Base-by-base conservation (phyloP, 1,140 invertebrate genomes). In the Gryllus bimaculatus region DNA sequence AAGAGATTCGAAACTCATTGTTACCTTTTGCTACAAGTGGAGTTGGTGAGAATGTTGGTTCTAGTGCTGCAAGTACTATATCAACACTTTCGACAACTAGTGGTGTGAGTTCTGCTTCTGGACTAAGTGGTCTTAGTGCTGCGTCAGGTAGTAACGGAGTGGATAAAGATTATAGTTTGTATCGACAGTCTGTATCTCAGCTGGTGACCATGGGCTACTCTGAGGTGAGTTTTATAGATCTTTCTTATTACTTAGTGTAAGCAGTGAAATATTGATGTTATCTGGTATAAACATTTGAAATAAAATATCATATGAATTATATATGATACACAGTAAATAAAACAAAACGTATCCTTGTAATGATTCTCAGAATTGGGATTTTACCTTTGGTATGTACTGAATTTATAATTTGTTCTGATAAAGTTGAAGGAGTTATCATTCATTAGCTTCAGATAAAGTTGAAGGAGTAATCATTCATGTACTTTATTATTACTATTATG, bases 1-100 rank as follows among this genome's bases (percentile, higher is more conserved):
- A 93, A 85, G 92, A 94, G 86, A 96, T 96, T 83, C 89, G 94
- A 78, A 95, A 95, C 84, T 94, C 93, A 75, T 86, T 96, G 81
- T 88, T 93, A 82, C 94, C 94, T 74, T 96, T 95, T 85, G 93
- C 93, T 77, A 94, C 93, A 85, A 92, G 89, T 82, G 90, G 90
- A 82, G 85, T 87, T 80, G 86, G 86, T 81, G 88, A 89, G 76
- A 87, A 88, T 82, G 88, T 91, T 79, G 91, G 91, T 78, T 93
- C 92, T 7, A 93, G 92, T 82, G 92, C 92, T 21, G 92, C 92
- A 48, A 93, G 91, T 85, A 93, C 92, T 79, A 92, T 93, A 82
- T 91, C 90, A 79, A 91, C 89, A 73, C 86, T 91, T 80, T 91
- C 90, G 8, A 90, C 89, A 15, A 92, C 90, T 77, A 91, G 89